These are phyloP conservation scores for Sciurus carolinensis DNA, from an alignment of 2,797 vertebrate species.

Conservation along the genomic window DNA sequence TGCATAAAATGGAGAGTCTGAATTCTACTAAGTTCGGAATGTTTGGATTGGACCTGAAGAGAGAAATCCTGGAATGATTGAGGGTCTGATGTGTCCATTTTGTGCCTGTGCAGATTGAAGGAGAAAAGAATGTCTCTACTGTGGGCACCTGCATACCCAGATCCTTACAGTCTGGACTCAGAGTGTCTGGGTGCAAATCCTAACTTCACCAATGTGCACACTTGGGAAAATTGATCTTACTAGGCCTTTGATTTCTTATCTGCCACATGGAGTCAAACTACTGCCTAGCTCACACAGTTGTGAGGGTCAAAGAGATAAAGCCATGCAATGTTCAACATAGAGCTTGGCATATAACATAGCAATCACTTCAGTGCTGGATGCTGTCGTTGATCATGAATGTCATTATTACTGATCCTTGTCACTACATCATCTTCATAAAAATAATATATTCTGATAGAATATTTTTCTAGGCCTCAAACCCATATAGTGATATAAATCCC, in stretches of 20 bases:
- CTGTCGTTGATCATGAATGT: background rate
- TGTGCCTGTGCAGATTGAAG: background rate
- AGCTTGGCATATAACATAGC: background rate
- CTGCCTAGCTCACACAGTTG: background rate
- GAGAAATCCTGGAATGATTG: background rate
- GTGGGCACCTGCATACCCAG: background rate
- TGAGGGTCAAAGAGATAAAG: conserved; percentile 18
- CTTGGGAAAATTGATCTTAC: conserved; percentile 20
- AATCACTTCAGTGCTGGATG: background rate
- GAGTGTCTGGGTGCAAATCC: background rate
- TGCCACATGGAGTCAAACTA: conserved; percentile 34
- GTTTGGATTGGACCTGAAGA: background rate
- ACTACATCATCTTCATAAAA: background rate
- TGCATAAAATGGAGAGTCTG: background rate
- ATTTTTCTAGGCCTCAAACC: background rate
- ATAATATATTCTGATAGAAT: background rate
- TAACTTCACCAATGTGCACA: background rate
- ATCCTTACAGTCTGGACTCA: background rate
- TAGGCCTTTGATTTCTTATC: conserved; percentile 5
- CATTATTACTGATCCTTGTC: background rate
- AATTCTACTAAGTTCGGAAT: conserved; percentile 9
- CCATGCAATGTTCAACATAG: background rate
- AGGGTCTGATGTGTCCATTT: background rate
- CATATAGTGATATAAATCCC: background rate
- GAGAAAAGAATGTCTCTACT: background rate